Percentiles rank a stretch among this genome's conserved stretches.
These are phyloP conservation scores for Bombylius major DNA, from an alignment of 2,888 invertebrate genomes.

Conservation along the genomic window DNA sequence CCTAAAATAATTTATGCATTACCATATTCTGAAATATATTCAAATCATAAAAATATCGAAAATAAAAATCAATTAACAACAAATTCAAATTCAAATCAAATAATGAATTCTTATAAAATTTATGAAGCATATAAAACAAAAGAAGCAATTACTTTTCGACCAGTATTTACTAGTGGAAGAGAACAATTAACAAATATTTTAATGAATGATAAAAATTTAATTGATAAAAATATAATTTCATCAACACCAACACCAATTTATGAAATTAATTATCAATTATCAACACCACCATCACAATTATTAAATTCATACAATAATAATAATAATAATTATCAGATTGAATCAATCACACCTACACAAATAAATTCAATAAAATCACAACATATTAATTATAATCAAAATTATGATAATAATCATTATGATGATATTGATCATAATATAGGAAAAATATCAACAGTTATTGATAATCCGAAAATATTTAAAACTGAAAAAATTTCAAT, in stretches of 20 bases:
- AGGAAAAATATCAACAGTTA: background rate
- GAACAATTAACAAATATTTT: background rate
- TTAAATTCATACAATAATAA: background rate
- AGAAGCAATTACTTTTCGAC: conserved; percentile 1
- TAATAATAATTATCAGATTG: background rate
- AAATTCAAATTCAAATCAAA: background rate
- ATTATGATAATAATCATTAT: background rate
- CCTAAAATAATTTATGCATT: conserved; percentile 3
- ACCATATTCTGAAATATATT: conserved; percentile 1
- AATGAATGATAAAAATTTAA: background rate
- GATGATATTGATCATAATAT: background rate
- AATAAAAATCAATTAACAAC: background rate
- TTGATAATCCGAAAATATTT: background rate
- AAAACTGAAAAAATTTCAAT: background rate
- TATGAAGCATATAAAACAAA: conserved; percentile 2
- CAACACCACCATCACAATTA: background rate
- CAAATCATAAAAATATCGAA: background rate
- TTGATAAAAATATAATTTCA: background rate
- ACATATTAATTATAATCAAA: background rate
- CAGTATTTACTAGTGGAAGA: background rate
- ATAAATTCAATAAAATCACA: background rate
- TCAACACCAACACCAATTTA: background rate
- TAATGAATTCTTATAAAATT: background rate
- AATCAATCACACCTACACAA: background rate
- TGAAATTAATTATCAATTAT: background rate